phyloP scores from a whole-genome alignment of 1,140 invertebrate genomes.

The Coboldia fuscipes region DNA sequence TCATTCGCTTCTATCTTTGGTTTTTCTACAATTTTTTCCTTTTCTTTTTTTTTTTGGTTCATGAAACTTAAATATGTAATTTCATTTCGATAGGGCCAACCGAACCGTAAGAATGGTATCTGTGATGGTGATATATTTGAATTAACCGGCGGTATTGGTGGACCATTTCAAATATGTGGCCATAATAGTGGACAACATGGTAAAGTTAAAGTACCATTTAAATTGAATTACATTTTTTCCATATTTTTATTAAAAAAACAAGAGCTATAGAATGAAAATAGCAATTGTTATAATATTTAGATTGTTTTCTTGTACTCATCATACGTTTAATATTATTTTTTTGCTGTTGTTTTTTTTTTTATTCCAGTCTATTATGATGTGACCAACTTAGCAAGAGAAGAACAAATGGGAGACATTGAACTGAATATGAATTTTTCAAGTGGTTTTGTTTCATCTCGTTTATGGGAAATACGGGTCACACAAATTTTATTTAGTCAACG shows the following conservation, averaged over 20 bases:
- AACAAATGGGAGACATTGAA: slow-evolving; percentile 8
- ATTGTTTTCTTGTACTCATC: no score
- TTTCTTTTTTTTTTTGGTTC: no score
- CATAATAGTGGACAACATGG: slow-evolving; percentile 66
- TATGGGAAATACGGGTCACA: slow-evolving; percentile 52
- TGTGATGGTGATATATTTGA: slow-evolving; percentile 51
- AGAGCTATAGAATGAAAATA: no score
- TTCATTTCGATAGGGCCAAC: slow-evolving; percentile 57
- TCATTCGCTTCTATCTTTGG: no score
- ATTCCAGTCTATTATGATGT: slow-evolving; percentile 43
- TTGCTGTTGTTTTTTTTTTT: slow-evolving; percentile 4
- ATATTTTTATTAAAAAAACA: no score
- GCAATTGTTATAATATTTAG: no score
- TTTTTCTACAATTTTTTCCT: no score
- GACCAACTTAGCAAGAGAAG: slow-evolving; percentile 12
- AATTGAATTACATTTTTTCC: no score
- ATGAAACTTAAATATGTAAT: no score
- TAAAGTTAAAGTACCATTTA: no score
- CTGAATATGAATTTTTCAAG: slow-evolving; percentile 23
- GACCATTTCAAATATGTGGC: slow-evolving; percentile 45
- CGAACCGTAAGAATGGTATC: slow-evolving; percentile 50
- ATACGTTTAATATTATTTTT: no score
- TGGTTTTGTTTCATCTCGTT: slow-evolving; percentile 30
- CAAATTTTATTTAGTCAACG: slow-evolving; percentile 49
- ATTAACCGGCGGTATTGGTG: slow-evolving; percentile 29